Base-by-base conservation (phyloP, 53 echinoderm and acorn worm species). In the Arbacia lixula region DNA sequence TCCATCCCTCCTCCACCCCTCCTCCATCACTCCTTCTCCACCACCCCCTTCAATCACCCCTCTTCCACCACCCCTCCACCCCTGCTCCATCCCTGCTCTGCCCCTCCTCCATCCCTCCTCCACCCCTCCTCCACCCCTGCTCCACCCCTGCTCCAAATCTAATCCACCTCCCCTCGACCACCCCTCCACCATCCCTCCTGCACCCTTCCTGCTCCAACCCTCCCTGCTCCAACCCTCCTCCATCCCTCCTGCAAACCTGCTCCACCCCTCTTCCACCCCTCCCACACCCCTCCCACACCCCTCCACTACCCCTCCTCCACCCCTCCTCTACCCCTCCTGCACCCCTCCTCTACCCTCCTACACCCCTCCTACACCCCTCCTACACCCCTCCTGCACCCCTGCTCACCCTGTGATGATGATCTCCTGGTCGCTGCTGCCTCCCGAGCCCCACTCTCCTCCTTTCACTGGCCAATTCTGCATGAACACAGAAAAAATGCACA, bases 381-480 rank as follows among this genome's bases (percentile, higher is more conserved):
- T n/a, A n/a, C n/a, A n/a, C n/a, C n/a, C 21, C 57, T 56, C 57
- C 57, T 20, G 5, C 21, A 12, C 14, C 21, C 12, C 21, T 6
- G 72, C 72, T 36, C 85, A 93, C 97, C 94, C 97, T 62, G 97
- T 97, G 68, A 97, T 97, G 68, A 97, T 91, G 36, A 96, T 90
- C 88, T 97, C 97, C 28, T 89, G 92, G 57, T 94, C 91, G 64
- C 97, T 97, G 88, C 93, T 98, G 20, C 94, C 98, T 12, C 98
- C 92, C 16, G 88, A 90, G 27, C 98, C 98, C 98, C 98, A 98
- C 65, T 90, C 86, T 40, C 94, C 98, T 22, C 94, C 98, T 84
- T 90, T 98, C 53, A 98, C 92, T 40, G 98, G 98, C 98, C 98
- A 98, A 84, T 98, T 91, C 94, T 94, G 21, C 68, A 63, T 10